phyloP scores from a whole-genome alignment of 2,113 vertebrate species.

The Lepidothrix coronata region DNA sequence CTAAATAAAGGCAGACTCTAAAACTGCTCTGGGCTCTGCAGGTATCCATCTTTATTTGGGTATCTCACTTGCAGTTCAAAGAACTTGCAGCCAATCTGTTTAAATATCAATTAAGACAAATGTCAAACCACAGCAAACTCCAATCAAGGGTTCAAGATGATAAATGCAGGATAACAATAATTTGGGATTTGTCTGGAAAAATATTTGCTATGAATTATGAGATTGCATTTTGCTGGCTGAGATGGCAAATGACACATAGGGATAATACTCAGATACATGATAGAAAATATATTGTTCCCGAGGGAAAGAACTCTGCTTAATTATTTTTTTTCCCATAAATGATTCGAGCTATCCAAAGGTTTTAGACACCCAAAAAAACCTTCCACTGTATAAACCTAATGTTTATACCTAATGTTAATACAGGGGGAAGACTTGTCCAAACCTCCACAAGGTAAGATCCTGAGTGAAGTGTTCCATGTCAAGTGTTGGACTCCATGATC shows the following conservation, averaged over 20 bases:
- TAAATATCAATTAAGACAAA: constrained; percentile 57
- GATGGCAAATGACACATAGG: not conserved
- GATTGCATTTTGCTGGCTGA: not conserved
- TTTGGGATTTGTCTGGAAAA: not conserved
- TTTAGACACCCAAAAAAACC: not conserved
- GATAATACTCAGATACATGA: not conserved
- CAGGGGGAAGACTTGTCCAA: not conserved
- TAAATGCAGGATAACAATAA: not conserved
- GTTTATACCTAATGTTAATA: not conserved
- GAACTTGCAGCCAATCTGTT: constrained; percentile 44
- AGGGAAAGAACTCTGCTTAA: not conserved
- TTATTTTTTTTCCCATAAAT: not conserved
- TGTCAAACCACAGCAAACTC: not conserved
- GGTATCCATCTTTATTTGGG: constrained; percentile 36
- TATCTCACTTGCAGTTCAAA: constrained; percentile 36
- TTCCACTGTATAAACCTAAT: not conserved
- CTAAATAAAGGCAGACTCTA: constrained; percentile 45
- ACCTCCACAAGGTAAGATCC: not conserved
- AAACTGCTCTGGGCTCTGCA: constrained; percentile 43
- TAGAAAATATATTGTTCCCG: not conserved
- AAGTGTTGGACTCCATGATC: not conserved
- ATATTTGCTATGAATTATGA: not conserved
- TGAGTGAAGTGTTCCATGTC: not conserved
- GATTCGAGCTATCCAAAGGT: not conserved
- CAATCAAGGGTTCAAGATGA: not conserved